Conservation (phyloP, 2,888 invertebrate species). For the Diarsia dahlii region DNA sequence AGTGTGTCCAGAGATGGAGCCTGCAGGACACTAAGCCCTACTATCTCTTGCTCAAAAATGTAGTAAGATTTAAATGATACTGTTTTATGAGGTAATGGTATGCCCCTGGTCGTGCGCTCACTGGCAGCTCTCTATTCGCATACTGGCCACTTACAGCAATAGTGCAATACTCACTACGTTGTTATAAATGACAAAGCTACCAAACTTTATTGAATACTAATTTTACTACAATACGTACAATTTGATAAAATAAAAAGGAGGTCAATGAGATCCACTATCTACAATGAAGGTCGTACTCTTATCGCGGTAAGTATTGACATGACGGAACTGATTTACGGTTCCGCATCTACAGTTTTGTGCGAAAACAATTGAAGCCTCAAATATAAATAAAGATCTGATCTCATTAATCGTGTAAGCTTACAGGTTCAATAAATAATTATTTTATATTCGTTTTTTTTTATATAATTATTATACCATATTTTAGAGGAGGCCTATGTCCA, state of each 20-base stretch:
- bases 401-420: background rate
- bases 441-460: background rate
- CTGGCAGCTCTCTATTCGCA: background rate
- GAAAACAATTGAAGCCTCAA: constrained; percentile 3
- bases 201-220: background rate
- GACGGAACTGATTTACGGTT: constrained; percentile 46
- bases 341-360: constrained; percentile 33
- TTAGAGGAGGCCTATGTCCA: too few relatives aligned
- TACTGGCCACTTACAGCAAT: too few relatives aligned
- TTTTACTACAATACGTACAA: constrained; percentile 26
- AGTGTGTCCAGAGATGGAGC: too few relatives aligned
- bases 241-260: constrained; percentile 47
- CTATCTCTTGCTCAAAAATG: too few relatives aligned
- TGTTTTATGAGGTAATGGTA: background rate
- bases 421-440: background rate
- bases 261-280: constrained; percentile 55
- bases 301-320: constrained; percentile 42
- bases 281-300: constrained; percentile 53
- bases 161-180: too few relatives aligned
- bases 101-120: background rate
- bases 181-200: too few relatives aligned
- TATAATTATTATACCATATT: too few relatives aligned
- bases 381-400: background rate
- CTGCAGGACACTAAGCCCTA: too few relatives aligned
- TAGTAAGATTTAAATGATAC: too few relatives aligned